phyloP scores from a whole-genome alignment of 2,113 vertebrate species.

The Hippoglossus stenolepis region DNA sequence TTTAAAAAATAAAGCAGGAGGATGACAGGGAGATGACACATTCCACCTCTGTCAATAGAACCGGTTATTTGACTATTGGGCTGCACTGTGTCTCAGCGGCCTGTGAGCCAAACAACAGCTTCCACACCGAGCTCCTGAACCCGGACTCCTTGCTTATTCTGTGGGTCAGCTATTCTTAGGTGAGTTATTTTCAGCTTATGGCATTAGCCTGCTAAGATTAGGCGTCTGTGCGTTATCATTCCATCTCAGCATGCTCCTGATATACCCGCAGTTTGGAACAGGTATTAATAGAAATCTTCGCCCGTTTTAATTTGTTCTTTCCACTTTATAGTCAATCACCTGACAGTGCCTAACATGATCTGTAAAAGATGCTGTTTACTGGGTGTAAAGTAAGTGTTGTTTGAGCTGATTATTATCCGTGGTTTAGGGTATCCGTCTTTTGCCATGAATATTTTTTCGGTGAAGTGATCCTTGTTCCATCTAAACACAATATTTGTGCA shows the following conservation, averaged over 20 bases:
- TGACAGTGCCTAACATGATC: slow-evolving; percentile 56
- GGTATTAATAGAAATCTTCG: slow-evolving; percentile 92
- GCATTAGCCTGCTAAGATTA: slow-evolving; percentile 99
- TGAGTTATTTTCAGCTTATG: slow-evolving; percentile 97
- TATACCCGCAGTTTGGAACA: slow-evolving; percentile 94
- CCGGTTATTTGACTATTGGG: slow-evolving; percentile 49
- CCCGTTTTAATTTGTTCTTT: slow-evolving; percentile 88
- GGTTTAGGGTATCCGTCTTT: slow-evolving; percentile 3
- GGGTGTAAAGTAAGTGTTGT: background rate
- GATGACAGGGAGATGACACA: slow-evolving; percentile 57
- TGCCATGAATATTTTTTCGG: background rate
- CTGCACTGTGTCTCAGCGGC: slow-evolving; percentile 32
- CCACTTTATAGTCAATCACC: slow-evolving; percentile 70
- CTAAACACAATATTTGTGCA: slow-evolving; percentile 12
- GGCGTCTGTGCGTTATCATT: slow-evolving; percentile 95
- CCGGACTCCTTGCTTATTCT: slow-evolving; percentile 90
- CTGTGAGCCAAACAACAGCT: slow-evolving; percentile 76
- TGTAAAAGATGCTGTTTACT: slow-evolving; percentile 12
- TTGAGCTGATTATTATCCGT: background rate
- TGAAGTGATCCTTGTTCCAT: background rate
- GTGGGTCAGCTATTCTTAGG: slow-evolving; percentile 99
- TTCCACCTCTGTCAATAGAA: slow-evolving; percentile 65
- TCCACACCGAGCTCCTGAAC: slow-evolving; percentile 59
- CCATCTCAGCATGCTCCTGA: slow-evolving; percentile 94
- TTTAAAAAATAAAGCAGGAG: slow-evolving; percentile 51